A percentile compares a stretch with the other conserved stretches of the same genome.
Evolutionary conservation across 2,888 invertebrate species (phyloP).

Genomic region (Candidula unifasciata): DNA sequence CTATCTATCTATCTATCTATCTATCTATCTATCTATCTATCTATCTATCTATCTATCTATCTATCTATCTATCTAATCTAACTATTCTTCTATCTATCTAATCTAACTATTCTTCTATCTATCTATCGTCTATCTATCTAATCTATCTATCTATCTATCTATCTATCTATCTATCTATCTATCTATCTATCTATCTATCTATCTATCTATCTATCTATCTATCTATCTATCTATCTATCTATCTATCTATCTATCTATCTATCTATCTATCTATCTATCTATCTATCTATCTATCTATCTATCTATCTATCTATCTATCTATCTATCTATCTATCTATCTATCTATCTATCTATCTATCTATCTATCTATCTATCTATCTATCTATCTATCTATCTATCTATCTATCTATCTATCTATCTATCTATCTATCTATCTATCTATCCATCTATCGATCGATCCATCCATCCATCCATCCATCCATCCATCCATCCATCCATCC

Average conservation of each 20-base stretch:
- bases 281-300: slow-evolving; percentile 18
- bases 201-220: slow-evolving; percentile 33
- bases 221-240: slow-evolving; percentile 33
- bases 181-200: slow-evolving; percentile 33
- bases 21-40: slow-evolving; percentile 26
- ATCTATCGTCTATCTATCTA: neutral
- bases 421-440: slow-evolving; percentile 6
- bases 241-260: slow-evolving; percentile 33
- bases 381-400: slow-evolving; percentile 32
- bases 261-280: slow-evolving; percentile 33
- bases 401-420: slow-evolving; percentile 28
- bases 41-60: slow-evolving; percentile 27
- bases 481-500: slow-evolving; percentile 13
- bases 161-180: slow-evolving; percentile 26
- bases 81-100: too few species aligned
- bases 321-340: neutral
- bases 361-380: slow-evolving; percentile 19
- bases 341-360: neutral
- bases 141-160: neutral
- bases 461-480: neutral
- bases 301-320: neutral
- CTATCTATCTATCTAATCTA: slow-evolving; percentile 7
- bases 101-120: slow-evolving; percentile 4
- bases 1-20: slow-evolving; percentile 33
- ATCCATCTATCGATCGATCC: too few species aligned